Conservation (phyloP, 1,140 invertebrate species). For the Mya arenaria region DNA sequence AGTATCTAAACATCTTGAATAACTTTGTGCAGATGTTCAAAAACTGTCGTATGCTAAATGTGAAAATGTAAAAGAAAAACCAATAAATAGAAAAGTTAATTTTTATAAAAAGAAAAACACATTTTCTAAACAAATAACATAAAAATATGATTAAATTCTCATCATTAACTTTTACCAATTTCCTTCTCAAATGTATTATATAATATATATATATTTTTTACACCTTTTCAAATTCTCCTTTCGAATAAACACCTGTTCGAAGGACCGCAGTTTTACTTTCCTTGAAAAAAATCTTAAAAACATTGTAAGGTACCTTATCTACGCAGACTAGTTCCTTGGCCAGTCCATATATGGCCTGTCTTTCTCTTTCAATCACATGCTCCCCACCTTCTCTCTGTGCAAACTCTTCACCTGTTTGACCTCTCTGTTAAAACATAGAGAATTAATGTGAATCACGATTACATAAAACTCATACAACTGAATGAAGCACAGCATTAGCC, state of each 20-base stretch:
- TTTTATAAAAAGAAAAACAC: no score
- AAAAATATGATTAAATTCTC: neutral
- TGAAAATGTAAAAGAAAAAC: no score
- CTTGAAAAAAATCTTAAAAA: neutral
- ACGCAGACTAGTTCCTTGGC: conserved; percentile 61
- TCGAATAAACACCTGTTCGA: neutral
- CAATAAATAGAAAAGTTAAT: no score
- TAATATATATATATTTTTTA: neutral
- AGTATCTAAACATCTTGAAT: no score
- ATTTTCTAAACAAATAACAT: neutral
- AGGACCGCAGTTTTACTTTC: neutral
- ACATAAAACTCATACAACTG: neutral
- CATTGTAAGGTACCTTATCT: conserved; percentile 57
- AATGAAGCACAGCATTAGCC: no score
- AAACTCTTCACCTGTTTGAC: conserved; percentile 23
- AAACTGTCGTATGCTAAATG: no score
- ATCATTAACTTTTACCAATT: neutral
- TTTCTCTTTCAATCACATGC: conserved; percentile 1
- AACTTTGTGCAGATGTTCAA: no score
- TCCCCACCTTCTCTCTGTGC: neutral
- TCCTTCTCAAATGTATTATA: neutral
- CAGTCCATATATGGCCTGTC: conserved; percentile 64
- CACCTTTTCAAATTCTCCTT: neutral
- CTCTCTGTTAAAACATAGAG: conserved; percentile 7
- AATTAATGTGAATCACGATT: neutral